Evolutionary conservation across 2,113 vertebrate species (phyloP).

Genomic region (Damaliscus lunatus): DNA sequence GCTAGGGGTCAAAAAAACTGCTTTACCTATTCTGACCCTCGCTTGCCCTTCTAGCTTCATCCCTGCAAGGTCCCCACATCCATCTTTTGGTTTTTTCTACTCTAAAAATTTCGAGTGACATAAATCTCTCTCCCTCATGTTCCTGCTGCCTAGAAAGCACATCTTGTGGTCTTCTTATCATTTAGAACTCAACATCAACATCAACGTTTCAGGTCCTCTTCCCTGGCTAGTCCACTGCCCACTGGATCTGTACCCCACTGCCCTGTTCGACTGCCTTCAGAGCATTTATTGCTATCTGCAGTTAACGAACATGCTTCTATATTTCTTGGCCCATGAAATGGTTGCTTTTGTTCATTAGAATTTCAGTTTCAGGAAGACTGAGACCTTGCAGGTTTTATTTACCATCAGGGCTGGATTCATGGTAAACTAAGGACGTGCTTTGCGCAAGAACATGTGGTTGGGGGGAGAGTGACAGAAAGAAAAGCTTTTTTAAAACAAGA

Average conservation of each 20-base stretch:
- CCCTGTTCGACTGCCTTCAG: neutral
- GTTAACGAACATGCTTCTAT: neutral
- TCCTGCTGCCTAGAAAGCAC: neutral
- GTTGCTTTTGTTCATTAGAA: neutral
- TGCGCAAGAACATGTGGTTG: neutral
- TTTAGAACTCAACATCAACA: no score
- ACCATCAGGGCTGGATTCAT: neutral
- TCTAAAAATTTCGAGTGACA: neutral
- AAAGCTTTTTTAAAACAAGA: neutral
- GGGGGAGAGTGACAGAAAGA: neutral
- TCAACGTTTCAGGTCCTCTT: neutral
- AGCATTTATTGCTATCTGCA: neutral
- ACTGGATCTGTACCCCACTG: neutral
- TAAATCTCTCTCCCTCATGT: neutral
- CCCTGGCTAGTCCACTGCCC: neutral
- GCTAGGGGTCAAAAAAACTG: neutral
- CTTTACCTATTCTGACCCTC: neutral
- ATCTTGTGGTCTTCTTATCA: neutral
- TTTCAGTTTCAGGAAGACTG: neutral
- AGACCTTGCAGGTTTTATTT: neutral
- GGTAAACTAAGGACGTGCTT: neutral
- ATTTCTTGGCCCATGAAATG: neutral
- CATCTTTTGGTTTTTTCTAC: neutral
- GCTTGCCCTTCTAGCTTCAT: neutral
- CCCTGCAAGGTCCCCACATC: rapidly evolving